Evolutionary conservation across 2,113 vertebrate species (phyloP).

Genomic region (Rhabdomys dilectus): DNA sequence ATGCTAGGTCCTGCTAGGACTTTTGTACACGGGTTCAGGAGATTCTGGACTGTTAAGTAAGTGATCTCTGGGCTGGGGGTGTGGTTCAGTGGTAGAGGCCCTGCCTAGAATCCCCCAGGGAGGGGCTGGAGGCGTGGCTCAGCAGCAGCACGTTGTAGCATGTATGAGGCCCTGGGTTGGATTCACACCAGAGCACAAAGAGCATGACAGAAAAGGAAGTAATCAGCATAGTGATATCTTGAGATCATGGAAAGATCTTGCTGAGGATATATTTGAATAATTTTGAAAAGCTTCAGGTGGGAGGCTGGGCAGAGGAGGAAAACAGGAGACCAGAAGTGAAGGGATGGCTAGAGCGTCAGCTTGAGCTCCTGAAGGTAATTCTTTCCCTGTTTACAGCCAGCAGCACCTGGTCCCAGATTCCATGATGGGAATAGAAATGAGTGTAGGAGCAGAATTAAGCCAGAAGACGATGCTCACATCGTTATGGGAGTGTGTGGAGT

Average conservation of each 20-base stretch:
- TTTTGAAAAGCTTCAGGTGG: background rate
- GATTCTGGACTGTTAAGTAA: background rate
- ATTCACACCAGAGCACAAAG: background rate
- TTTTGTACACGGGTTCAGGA: background rate
- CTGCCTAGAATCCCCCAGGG: too few species aligned
- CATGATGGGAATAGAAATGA: background rate
- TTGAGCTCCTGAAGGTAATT: background rate
- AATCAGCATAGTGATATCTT: background rate
- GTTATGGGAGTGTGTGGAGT: background rate
- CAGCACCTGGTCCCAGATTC: background rate
- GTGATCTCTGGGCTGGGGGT: background rate
- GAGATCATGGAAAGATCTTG: background rate
- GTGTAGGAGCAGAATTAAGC: background rate
- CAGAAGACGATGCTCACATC: too few species aligned
- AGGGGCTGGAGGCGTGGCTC: too few species aligned
- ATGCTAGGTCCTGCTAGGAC: background rate
- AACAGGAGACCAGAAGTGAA: background rate
- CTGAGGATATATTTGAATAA: conserved; percentile 46
- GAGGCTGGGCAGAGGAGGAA: background rate
- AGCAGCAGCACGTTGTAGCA: background rate
- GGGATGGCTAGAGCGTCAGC: background rate
- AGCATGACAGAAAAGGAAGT: background rate
- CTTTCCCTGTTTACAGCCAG: background rate
- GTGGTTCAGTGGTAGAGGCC: background rate
- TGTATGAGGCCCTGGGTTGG: too few species aligned